Conservation (phyloP, 2,888 invertebrate species). For the Heteropelma amictum region DNA sequence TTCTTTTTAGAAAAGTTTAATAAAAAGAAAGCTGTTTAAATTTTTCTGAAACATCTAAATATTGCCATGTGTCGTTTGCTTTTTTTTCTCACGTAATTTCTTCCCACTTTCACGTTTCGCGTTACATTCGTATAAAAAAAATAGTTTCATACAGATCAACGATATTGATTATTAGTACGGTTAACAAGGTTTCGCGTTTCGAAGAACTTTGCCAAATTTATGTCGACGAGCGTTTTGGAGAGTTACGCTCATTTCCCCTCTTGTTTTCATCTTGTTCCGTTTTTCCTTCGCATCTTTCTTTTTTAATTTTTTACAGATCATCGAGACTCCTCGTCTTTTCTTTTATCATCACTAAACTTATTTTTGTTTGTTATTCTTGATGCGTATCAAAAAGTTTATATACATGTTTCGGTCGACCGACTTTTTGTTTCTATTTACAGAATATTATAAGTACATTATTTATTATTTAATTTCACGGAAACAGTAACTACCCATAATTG, state of each 20-base stretch:
- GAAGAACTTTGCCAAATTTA: constrained; percentile 24
- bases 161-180: constrained; percentile 54
- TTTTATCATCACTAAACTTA: constrained; percentile 13
- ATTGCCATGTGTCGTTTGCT: constrained; percentile 56
- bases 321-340: constrained; percentile 32
- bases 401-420: constrained; percentile 64
- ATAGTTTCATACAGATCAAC: constrained; percentile 59
- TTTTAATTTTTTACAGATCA: constrained; percentile 25
- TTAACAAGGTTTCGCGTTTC: constrained; percentile 43
- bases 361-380: constrained; percentile 57
- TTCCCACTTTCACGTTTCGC: constrained; percentile 27
- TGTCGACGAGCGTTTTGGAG: constrained; percentile 33
- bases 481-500: too few species aligned
- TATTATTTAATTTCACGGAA: constrained; percentile 11
- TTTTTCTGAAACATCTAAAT: constrained; percentile 55
- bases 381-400: constrained; percentile 70
- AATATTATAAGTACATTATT: constrained; percentile 30
- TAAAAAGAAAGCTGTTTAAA: constrained; percentile 57
- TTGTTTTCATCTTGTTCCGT: background rate
- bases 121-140: constrained; percentile 60
- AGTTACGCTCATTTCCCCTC: constrained; percentile 45
- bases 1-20: constrained; percentile 56
- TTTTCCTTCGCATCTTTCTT: constrained; percentile 1
- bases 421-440: constrained; percentile 57
- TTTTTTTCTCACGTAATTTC: background rate